These are phyloP conservation scores for Lycodopsis pacificus DNA, from an alignment of 2,797 vertebrate species.

Conservation along the genomic window DNA sequence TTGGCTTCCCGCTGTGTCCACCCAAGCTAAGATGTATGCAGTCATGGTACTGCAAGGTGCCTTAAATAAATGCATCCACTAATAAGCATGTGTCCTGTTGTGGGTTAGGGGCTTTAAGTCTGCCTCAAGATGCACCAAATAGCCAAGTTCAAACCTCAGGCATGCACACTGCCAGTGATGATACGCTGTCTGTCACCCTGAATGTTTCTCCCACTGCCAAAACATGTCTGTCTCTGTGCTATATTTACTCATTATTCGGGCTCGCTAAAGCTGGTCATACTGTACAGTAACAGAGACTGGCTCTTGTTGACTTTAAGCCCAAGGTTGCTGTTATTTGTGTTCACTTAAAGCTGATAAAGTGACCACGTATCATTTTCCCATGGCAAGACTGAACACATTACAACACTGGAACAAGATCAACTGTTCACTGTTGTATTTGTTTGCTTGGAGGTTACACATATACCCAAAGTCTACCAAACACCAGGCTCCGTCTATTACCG, in stretches of 20 bases:
- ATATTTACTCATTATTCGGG: slow-evolving; percentile 76
- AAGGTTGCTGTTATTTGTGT: slow-evolving; percentile 57
- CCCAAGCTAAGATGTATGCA: slow-evolving; percentile 24
- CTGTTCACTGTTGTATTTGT: slow-evolving; percentile 33
- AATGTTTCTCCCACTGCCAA: slow-evolving; percentile 56
- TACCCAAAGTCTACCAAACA: slow-evolving; percentile 20
- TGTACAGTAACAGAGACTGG: slow-evolving; percentile 53
- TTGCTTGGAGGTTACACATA: slow-evolving; percentile 41
- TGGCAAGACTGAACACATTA: slow-evolving; percentile 5
- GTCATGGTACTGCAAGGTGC: slow-evolving; percentile 9
- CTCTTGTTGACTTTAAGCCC: slow-evolving; percentile 50
- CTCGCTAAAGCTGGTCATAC: slow-evolving; percentile 56
- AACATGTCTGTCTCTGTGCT: slow-evolving; percentile 72
- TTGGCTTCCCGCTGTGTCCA: slow-evolving; percentile 11
- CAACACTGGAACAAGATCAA: slow-evolving; percentile 25
- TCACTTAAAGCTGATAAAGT: slow-evolving; percentile 47
- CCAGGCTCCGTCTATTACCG: slow-evolving; percentile 3
- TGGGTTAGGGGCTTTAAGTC: slow-evolving; percentile 27
- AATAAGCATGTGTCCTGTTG: slow-evolving; percentile 56
- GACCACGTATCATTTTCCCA: slow-evolving; percentile 21
- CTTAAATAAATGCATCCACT: slow-evolving; percentile 65
- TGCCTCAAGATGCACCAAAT: slow-evolving; percentile 48
- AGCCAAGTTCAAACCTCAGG: slow-evolving; percentile 56
- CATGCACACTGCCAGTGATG: slow-evolving; percentile 62
- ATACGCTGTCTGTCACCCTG: slow-evolving; percentile 75